phyloP scores from a whole-genome alignment of 2,797 vertebrate genomes.

The Melanotaenia trifasciata region DNA sequence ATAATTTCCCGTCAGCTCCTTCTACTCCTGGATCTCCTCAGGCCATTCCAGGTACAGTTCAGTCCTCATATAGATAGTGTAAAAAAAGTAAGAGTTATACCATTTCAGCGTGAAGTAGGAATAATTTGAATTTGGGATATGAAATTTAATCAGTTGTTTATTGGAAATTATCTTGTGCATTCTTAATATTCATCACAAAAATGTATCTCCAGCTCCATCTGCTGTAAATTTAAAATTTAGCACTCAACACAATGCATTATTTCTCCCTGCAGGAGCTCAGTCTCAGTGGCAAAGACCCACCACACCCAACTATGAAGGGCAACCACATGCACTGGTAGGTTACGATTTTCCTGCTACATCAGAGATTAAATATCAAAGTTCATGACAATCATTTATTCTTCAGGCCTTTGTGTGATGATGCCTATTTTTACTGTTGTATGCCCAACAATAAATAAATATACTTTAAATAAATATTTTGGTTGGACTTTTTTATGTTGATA shows the following conservation, averaged over 20 bases:
- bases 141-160: conserved; percentile 12
- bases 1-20: conserved; percentile 95
- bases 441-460: not conserved
- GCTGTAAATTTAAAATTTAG: conserved; percentile 55
- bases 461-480: not conserved
- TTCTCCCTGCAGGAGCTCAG: conserved; percentile 82
- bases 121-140: not conserved
- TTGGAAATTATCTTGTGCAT: conserved; percentile 29
- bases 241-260: conserved; percentile 22
- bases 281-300: conserved; percentile 95
- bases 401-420: not conserved
- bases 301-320: conserved; percentile 93
- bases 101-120: not conserved
- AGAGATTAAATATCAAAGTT: conserved; percentile 6
- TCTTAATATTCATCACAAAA: conserved; percentile 11
- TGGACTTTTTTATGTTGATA: not conserved
- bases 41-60: conserved; percentile 89
- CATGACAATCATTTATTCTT: not conserved
- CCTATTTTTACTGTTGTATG: not conserved
- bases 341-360: conserved; percentile 14
- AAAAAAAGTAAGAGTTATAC: not conserved
- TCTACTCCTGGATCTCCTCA: conserved; percentile 97
- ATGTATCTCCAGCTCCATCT: conserved; percentile 74
- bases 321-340: conserved; percentile 92
- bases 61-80: not conserved